A percentile compares a stretch with the other conserved stretches of the same genome.
phyloP scores from a whole-genome alignment of 1,140 invertebrate species.

The Apis dorsata region DNA sequence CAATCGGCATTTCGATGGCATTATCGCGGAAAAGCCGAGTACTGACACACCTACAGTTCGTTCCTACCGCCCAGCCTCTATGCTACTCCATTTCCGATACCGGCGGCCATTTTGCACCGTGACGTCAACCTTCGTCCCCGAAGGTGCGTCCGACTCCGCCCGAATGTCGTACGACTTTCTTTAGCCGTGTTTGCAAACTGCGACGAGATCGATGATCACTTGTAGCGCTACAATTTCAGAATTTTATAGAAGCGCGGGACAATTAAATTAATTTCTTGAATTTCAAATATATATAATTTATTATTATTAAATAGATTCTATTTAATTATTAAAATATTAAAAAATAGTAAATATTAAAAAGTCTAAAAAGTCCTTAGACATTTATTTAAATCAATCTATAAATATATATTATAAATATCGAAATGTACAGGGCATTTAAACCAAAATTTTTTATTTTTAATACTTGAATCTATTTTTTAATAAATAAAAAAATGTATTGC shows the following conservation, averaged over 20 bases:
- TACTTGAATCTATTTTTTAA: not conserved
- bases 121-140: conserved; percentile 63
- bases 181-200: not conserved
- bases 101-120: conserved; percentile 70
- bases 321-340: not conserved
- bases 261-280: not conserved
- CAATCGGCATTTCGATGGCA: conserved; percentile 58
- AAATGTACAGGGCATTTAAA: not conserved
- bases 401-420: not conserved
- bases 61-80: conserved; percentile 70
- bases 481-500: not conserved
- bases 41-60: conserved; percentile 71
- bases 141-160: conserved; percentile 60
- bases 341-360: not conserved
- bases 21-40: conserved; percentile 61
- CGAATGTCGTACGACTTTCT: conserved; percentile 38
- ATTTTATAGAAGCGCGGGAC: not conserved
- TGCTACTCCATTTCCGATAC: conserved; percentile 67
- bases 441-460: not conserved
- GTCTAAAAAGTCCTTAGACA: not conserved
- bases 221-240: not conserved
- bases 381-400: not conserved
- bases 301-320: not conserved
- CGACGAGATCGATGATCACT: conserved; percentile 16
- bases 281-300: not conserved